phyloP scores from a whole-genome alignment of 2,888 invertebrate genomes.

The Lasioglossum lativentre region DNA sequence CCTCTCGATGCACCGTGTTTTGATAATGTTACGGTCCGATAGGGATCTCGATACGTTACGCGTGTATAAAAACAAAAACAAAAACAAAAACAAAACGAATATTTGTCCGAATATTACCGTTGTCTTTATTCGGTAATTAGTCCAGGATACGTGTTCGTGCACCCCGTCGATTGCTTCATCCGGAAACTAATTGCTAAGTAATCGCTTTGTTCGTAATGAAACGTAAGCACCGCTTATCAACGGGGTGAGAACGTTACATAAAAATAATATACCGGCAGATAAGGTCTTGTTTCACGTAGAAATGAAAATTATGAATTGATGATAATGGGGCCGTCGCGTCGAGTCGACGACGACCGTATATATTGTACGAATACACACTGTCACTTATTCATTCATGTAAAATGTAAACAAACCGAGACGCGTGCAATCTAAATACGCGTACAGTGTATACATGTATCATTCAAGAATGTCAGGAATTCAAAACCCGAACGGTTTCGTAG shows the following conservation, averaged over 20 bases:
- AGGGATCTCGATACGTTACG: conserved; percentile 44
- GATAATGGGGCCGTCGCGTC: neutral
- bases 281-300: neutral
- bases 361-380: neutral
- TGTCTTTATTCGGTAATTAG: neutral
- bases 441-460: neutral
- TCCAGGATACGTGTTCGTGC: neutral
- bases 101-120: neutral
- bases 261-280: conserved; percentile 4
- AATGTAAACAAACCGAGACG: conserved; percentile 23
- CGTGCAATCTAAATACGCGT: neutral
- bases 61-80: conserved; percentile 36
- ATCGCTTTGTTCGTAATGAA: neutral
- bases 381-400: conserved; percentile 17
- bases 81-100: conserved; percentile 59
- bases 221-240: neutral
- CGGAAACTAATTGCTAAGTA: neutral
- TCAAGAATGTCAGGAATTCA: neutral
- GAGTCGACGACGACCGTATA: neutral
- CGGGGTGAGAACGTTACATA: neutral
- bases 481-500: neutral
- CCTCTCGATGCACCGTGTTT: conserved; percentile 57
- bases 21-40: conserved; percentile 62
- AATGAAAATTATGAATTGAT: neutral
- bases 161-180: neutral